These are phyloP conservation scores for Mythimna ferrago DNA, from an alignment of 2,888 invertebrate species.

Conservation along the genomic window DNA sequence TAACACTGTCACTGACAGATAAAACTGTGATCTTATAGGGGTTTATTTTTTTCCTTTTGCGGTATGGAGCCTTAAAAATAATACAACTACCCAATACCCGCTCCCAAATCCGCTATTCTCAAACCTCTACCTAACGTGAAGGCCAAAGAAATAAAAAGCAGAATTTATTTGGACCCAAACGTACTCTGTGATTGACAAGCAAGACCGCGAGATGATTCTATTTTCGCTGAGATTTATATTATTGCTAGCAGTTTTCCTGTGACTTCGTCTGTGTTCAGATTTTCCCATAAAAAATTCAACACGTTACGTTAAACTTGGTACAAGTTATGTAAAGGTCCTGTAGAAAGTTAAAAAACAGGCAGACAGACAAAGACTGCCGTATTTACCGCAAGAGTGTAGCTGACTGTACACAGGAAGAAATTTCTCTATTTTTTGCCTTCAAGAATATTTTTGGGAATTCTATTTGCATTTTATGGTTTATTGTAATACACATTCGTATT, in stretches of 20 bases:
- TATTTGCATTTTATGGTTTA: constrained; percentile 19
- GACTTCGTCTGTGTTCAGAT: not conserved
- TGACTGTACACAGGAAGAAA: not conserved
- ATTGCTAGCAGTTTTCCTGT: not conserved
- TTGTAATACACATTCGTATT: constrained; percentile 9
- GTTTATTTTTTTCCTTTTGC: too few relatives aligned
- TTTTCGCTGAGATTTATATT: constrained; percentile 45
- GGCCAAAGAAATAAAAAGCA: constrained; percentile 48
- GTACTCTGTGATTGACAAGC: constrained; percentile 59
- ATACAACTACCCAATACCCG: not conserved
- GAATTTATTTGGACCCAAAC: constrained; percentile 56
- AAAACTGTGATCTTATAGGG: too few relatives aligned
- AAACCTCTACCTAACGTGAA: not conserved
- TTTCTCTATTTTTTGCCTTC: constrained; percentile 3
- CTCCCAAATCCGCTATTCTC: not conserved
- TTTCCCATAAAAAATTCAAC: too few relatives aligned
- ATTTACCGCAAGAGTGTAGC: not conserved
- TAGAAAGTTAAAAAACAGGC: not conserved
- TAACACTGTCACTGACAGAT: too few relatives aligned
- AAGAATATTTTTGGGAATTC: constrained; percentile 7
- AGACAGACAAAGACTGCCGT: not conserved
- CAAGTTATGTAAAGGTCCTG: too few relatives aligned
- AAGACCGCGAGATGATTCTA: constrained; percentile 48
- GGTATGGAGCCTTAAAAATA: too few relatives aligned
- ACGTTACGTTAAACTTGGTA: too few relatives aligned